Conservation (phyloP, 2,888 invertebrate species). For the Cheilosia vulpina region DNA sequence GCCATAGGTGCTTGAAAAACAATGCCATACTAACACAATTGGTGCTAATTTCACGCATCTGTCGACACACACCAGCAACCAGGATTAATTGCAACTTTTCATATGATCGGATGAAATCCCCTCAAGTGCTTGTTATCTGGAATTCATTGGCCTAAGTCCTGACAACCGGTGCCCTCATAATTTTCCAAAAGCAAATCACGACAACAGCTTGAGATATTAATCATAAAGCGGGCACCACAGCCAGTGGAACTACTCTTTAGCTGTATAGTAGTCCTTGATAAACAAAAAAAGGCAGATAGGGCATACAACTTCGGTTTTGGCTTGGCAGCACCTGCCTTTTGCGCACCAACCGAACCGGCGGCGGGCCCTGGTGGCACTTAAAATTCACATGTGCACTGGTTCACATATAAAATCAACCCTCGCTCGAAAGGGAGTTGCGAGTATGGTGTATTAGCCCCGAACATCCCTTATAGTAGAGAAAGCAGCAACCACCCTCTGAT, state of each 20-base stretch:
- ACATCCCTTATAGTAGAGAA: slow-evolving; percentile 37
- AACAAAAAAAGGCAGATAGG: neutral
- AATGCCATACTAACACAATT: neutral
- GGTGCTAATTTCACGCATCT: slow-evolving; percentile 33
- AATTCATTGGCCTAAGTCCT: slow-evolving; percentile 14
- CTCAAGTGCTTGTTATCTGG: slow-evolving; percentile 15
- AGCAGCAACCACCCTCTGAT: slow-evolving; percentile 41
- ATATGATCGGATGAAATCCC: neutral
- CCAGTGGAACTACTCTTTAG: slow-evolving; percentile 8
- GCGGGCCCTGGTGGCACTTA: neutral
- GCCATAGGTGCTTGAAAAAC: no score
- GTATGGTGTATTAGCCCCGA: neutral
- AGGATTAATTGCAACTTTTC: slow-evolving; percentile 36
- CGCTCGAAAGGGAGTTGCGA: slow-evolving; percentile 13
- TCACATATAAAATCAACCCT: slow-evolving; percentile 61
- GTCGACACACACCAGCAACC: slow-evolving; percentile 5
- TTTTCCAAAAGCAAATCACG: slow-evolving; percentile 27
- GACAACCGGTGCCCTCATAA: slow-evolving; percentile 45
- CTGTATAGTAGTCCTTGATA: slow-evolving; percentile 8
- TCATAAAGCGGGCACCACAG: slow-evolving; percentile 20
- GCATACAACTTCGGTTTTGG: slow-evolving; percentile 26
- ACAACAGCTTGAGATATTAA: slow-evolving; percentile 44
- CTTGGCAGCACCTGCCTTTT: slow-evolving; percentile 43
- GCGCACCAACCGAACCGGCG: slow-evolving; percentile 25
- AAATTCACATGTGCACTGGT: slow-evolving; percentile 63